Conservation (phyloP, 2,888 invertebrate species). For the Oegoconia quadripuncta region DNA sequence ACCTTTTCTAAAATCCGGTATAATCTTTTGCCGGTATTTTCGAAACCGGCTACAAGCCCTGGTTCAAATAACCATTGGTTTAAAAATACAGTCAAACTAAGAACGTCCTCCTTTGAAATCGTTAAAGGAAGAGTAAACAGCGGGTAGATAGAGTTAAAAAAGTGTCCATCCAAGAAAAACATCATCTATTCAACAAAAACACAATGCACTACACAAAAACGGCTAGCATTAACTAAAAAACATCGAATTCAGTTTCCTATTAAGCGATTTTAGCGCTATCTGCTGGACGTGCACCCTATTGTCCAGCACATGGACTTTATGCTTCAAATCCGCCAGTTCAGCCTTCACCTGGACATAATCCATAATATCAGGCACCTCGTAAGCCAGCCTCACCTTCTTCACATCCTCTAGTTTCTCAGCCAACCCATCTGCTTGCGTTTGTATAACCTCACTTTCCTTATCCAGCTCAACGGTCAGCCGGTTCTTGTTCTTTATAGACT, state of each 20-base stretch:
- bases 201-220: background rate
- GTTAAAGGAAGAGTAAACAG: too few relatives aligned
- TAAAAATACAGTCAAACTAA: too few relatives aligned
- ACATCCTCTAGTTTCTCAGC: constrained; percentile 53
- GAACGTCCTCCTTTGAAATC: too few relatives aligned
- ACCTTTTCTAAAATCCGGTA: too few relatives aligned
- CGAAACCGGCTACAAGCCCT: too few relatives aligned
- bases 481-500: constrained; percentile 56
- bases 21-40: too few relatives aligned
- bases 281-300: constrained; percentile 56
- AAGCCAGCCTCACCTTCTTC: constrained; percentile 54
- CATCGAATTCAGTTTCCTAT: constrained; percentile 36
- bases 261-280: constrained; percentile 53
- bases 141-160: too few relatives aligned
- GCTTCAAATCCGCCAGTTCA: constrained; percentile 65
- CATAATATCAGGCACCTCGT: constrained; percentile 77
- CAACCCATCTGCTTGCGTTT: constrained; percentile 55
- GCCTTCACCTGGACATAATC: constrained; percentile 77
- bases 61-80: too few relatives aligned
- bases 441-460: constrained; percentile 52
- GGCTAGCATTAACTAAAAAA: background rate
- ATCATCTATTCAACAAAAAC: background rate
- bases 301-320: constrained; percentile 51
- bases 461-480: constrained; percentile 57
- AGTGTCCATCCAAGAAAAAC: too few relatives aligned